These are phyloP conservation scores for Mormoops blainvillei DNA, from an alignment of 2,113 vertebrate species.

Conservation along the genomic window DNA sequence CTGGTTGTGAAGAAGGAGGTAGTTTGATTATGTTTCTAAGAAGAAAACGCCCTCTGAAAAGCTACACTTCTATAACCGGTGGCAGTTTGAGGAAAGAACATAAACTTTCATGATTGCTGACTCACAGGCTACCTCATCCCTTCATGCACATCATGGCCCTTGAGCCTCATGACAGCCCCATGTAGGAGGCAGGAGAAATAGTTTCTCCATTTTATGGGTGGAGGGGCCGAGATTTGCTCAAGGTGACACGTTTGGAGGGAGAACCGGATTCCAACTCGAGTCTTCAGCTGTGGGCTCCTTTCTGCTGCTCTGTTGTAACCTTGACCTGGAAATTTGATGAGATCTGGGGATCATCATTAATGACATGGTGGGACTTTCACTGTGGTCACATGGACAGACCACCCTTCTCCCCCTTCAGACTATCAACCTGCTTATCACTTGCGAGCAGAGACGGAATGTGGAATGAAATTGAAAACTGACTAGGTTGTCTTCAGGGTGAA, in stretches of 20 bases:
- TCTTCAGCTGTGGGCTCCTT: not conserved
- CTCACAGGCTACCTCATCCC: not conserved
- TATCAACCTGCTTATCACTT: not conserved
- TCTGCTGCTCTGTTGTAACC: not conserved
- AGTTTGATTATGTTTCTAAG: too few species aligned
- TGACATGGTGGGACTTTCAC: fast-evolving
- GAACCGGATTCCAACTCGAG: not conserved
- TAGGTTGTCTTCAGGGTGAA: not conserved
- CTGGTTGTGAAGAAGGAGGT: too few species aligned
- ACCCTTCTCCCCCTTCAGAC: not conserved
- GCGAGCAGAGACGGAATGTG: not conserved
- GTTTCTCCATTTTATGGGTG: not conserved
- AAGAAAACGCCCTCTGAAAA: too few species aligned
- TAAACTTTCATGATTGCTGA: not conserved
- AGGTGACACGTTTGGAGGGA: not conserved
- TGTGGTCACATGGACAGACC: fast-evolving
- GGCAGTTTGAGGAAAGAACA: not conserved
- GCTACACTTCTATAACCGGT: not conserved
- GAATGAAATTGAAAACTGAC: not conserved
- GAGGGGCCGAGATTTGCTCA: not conserved
- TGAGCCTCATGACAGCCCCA: not conserved
- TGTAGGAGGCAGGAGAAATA: not conserved
- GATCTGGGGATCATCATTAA: too few species aligned
- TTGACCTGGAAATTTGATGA: not conserved
- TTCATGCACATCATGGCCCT: not conserved